Evolutionary conservation across 2,888 invertebrate species (phyloP).

Genomic region (Parascotia fuliginaria): DNA sequence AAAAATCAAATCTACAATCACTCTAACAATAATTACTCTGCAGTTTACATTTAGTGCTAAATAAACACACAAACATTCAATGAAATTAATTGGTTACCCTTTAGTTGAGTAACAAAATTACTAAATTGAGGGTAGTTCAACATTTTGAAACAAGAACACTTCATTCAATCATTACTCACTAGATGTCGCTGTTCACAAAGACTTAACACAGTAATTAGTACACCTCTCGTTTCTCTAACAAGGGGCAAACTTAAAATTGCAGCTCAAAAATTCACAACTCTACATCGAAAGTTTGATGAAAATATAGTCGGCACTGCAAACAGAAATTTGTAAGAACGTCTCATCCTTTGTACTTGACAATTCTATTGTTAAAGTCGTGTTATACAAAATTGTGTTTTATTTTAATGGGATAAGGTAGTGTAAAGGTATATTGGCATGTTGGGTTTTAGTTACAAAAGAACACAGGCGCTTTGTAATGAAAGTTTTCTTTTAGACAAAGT

Average conservation of each 20-base stretch:
- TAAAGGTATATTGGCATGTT: neutral
- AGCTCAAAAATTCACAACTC: neutral
- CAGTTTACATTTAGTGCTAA: no score
- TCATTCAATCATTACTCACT: constrained; percentile 8
- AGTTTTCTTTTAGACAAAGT: constrained; percentile 26
- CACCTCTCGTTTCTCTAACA: constrained; percentile 11
- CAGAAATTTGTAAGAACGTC: constrained; percentile 16
- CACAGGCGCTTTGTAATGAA: constrained; percentile 26
- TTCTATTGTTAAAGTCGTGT: neutral
- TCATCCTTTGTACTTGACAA: constrained; percentile 23
- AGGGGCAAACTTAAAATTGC: constrained; percentile 15
- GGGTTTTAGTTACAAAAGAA: constrained; percentile 23
- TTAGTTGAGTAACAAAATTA: no score
- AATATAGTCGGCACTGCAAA: constrained; percentile 12
- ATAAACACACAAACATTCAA: no score
- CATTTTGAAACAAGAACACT: neutral
- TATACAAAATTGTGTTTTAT: constrained; percentile 12
- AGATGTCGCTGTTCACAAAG: constrained; percentile 8
- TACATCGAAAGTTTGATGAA: neutral
- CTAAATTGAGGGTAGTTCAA: neutral
- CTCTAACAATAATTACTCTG: no score
- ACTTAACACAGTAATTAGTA: constrained; percentile 28
- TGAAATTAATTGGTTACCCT: no score
- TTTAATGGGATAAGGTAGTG: neutral
- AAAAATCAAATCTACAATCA: no score